Evolutionary conservation across 1,140 invertebrate genomes (phyloP).

Genomic region (Ceratitis capitata): DNA sequence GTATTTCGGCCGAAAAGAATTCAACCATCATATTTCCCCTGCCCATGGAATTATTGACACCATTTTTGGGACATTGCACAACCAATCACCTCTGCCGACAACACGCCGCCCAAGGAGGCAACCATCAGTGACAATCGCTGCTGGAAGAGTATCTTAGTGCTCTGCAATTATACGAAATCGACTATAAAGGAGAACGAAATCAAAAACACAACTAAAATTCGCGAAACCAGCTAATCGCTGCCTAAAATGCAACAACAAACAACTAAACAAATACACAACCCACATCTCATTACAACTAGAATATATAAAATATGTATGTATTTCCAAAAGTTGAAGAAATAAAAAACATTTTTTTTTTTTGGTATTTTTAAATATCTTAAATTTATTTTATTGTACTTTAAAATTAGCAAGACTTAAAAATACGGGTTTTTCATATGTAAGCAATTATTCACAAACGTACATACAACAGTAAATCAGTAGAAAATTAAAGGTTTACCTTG

Average conservation of each 20-base stretch:
- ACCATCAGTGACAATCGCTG: constrained; percentile 40
- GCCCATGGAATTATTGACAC: constrained; percentile 77
- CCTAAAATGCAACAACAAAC: neutral
- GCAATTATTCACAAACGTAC: constrained; percentile 33
- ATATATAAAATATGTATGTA: neutral
- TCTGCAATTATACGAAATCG: constrained; percentile 39
- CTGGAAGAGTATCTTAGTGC: constrained; percentile 36
- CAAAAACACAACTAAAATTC: neutral
- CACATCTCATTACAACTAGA: neutral
- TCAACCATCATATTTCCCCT: constrained; percentile 92
- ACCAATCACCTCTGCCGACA: neutral
- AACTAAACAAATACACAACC: neutral
- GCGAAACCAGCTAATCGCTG: neutral
- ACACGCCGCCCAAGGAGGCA: neutral
- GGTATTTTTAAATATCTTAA: constrained; percentile 8
- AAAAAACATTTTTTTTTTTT: neutral
- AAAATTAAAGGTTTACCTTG: constrained; percentile 20
- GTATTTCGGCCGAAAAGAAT: constrained; percentile 92
- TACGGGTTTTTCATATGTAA: neutral
- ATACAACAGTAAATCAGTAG: neutral
- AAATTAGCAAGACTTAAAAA: constrained; percentile 14
- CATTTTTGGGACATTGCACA: constrained; percentile 50
- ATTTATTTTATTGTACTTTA: constrained; percentile 29
- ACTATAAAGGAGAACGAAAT: neutral
- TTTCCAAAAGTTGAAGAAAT: neutral